Evolutionary conservation across 2,113 vertebrate species (phyloP).

Genomic region (Prolemur simus): DNA sequence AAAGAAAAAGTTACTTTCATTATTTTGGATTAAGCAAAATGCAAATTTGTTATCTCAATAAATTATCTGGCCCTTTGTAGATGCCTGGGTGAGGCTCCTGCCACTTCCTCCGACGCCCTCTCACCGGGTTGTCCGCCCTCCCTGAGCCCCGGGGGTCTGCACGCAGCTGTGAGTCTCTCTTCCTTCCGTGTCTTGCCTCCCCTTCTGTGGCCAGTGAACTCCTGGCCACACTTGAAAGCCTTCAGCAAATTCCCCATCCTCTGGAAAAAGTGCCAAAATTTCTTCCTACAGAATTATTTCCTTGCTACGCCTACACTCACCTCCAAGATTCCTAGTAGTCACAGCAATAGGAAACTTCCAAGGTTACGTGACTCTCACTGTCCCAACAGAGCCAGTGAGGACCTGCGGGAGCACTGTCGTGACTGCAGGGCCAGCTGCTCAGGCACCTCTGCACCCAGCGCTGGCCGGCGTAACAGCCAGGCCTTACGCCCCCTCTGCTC

Average conservation of each 20-base stretch:
- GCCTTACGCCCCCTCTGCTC: neutral
- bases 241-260: neutral
- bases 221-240: neutral
- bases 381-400: too few species aligned
- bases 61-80: neutral
- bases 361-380: too few species aligned
- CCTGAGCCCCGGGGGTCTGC: neutral
- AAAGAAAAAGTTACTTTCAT: neutral
- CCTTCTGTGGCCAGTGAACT: neutral
- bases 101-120: neutral
- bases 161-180: neutral
- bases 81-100: neutral
- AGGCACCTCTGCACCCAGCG: rapidly evolving
- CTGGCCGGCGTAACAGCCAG: too few species aligned
- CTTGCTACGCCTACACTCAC: neutral
- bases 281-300: neutral
- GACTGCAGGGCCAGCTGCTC: neutral
- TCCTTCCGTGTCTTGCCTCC: neutral
- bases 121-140: neutral
- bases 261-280: neutral
- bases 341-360: neutral
- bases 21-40: neutral
- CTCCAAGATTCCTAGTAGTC: neutral
- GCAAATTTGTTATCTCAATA: neutral
- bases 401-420: rapidly evolving